Conservation (phyloP, 2,113 vertebrate species). For the Mugil cephalus region DNA sequence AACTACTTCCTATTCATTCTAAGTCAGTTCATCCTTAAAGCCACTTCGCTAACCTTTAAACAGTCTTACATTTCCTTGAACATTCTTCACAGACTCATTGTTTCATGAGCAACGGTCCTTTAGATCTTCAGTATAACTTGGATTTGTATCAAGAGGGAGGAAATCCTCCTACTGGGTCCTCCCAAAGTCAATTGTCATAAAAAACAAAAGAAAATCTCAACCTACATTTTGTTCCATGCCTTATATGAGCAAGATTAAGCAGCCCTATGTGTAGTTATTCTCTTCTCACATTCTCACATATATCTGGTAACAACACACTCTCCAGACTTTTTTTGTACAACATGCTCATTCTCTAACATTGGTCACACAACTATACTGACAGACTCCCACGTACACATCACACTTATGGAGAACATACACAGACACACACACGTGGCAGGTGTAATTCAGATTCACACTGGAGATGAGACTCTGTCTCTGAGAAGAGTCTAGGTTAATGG, state of each 20-base stretch:
- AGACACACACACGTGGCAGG: constrained; percentile 27
- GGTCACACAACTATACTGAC: constrained; percentile 58
- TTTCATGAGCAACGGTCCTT: constrained; percentile 39
- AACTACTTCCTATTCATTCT: constrained; percentile 64
- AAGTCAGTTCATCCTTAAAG: constrained; percentile 69
- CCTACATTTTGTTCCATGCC: constrained; percentile 72
- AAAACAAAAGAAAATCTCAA: constrained; percentile 31
- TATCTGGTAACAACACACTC: constrained; percentile 52
- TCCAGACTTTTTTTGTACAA: constrained; percentile 64
- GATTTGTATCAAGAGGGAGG: constrained; percentile 26
- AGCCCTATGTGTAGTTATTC: constrained; percentile 66
- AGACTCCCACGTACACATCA: constrained; percentile 58
- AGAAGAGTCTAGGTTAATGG: too few species aligned
- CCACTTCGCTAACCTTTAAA: constrained; percentile 62
- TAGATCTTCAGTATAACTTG: constrained; percentile 45
- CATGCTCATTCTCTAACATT: constrained; percentile 71
- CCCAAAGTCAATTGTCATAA: constrained; percentile 52
- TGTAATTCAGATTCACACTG: too few species aligned
- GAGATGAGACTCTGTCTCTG: too few species aligned
- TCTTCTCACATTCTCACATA: constrained; percentile 57
- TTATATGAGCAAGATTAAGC: constrained; percentile 55
- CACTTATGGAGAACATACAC: constrained; percentile 47
- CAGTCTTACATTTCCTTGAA: constrained; percentile 49
- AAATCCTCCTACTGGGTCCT: constrained; percentile 16
- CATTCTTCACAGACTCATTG: constrained; percentile 45